Base-by-base conservation (phyloP, 1,140 invertebrate genomes). In the Spodoptera litura region DNA sequence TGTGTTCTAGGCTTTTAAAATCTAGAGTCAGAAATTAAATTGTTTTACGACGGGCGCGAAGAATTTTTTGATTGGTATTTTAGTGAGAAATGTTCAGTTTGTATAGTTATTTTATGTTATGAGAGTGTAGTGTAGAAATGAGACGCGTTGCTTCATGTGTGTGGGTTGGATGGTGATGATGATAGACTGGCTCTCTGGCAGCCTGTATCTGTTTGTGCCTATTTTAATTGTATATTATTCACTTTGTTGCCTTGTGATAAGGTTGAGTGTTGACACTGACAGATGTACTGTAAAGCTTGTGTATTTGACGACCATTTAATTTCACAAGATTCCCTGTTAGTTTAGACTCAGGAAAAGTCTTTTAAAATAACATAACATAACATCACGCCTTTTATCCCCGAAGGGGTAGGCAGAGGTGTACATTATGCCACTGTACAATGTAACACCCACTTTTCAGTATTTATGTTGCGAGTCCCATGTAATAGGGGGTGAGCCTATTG, bases 141-240 rank as follows among this genome's bases (percentile, higher is more conserved):
- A 20, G 38, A 49, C n/a, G n/a, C 44, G 61, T 64, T 64, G 8
- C 61, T 20, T n/a, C 49, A 64, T 49, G n/a, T 44, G 9, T 20
- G 61, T 68, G 49, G 49, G 64, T 25, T 44, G 38, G 64, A 15
- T 20, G 38, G 20, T 68, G 64, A 64, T 49, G 49, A 55, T 55
- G 52, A 55, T 55, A 15, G 49, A 20, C 49, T 68, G 44, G 38
- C 49, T 27, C 4, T 35, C 4, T 61, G 25, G 11, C 25, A 52
- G 25, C 13, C 49, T 52, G 64, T 68, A 15, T 51, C 27, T 68
- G 64, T 31, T 12, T 25, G 3, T 27, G 49, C 35, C 9, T 52
- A 66, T 51, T 52, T 53, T 52, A 68, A 68, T 68, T 68, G 11
- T 52, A 27, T 52, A 8, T 52, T 27, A 68, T 68, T 68, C 53